A percentile compares a stretch with the other conserved stretches of the same genome.
phyloP scores from a whole-genome alignment of 2,797 vertebrate species.

The Sebastes kiyomatsui region DNA sequence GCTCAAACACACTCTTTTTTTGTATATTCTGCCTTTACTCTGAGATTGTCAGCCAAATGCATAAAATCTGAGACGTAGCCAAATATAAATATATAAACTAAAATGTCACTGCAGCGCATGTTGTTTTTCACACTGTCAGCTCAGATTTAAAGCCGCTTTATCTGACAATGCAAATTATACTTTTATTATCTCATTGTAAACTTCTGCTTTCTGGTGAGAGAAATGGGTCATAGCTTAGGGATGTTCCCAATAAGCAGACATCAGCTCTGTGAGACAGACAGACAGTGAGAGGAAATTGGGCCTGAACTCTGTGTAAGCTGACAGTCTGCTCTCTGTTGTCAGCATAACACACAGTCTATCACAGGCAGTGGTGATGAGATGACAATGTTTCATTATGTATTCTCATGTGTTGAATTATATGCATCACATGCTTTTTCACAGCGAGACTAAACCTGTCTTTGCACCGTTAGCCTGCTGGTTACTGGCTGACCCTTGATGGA shows the following conservation, averaged over 20 bases:
- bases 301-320: conserved; percentile 31
- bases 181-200: conserved; percentile 38
- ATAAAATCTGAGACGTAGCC: background rate
- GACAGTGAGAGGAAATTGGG: conserved; percentile 41
- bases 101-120: background rate
- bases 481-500: conserved; percentile 5
- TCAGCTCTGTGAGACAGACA: conserved; percentile 36
- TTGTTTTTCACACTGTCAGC: conserved; percentile 7
- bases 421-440: conserved; percentile 11
- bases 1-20: background rate
- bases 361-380: conserved; percentile 2
- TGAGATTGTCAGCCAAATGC: background rate
- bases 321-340: conserved; percentile 36
- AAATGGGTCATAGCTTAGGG: conserved; percentile 35
- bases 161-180: conserved; percentile 30
- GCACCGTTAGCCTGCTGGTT: background rate
- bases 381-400: background rate
- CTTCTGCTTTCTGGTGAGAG: conserved; percentile 30
- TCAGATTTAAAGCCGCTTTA: conserved; percentile 13
- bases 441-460: conserved; percentile 31
- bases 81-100: background rate
- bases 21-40: background rate
- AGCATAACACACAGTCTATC: conserved; percentile 16
- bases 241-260: conserved; percentile 42
- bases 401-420: background rate